Conservation (phyloP, 2,888 invertebrate species). For the Gymnoscelis rufifasciata region DNA sequence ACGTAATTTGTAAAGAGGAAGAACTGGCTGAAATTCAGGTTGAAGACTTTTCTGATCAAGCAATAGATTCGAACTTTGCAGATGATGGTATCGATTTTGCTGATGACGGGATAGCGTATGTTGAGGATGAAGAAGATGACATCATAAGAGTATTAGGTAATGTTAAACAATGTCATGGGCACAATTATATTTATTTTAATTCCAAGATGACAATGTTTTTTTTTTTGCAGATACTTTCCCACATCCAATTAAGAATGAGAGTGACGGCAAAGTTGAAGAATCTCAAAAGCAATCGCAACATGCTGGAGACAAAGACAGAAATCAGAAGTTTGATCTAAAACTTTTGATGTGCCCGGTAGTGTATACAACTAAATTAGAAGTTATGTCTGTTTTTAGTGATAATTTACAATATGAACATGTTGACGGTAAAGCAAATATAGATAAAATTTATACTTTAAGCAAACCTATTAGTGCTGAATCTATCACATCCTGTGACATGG, state of each 20-base stretch:
- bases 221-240: conserved; percentile 7
- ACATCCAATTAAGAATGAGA: neutral
- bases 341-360: conserved; percentile 56
- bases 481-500: conserved; percentile 17
- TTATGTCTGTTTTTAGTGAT: conserved; percentile 48
- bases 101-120: conserved; percentile 41
- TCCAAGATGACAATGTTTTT: neutral
- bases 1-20: neutral
- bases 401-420: conserved; percentile 33
- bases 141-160: conserved; percentile 11
- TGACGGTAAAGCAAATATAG: conserved; percentile 38
- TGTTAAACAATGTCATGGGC: neutral
- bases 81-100: conserved; percentile 46
- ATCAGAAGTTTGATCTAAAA: conserved; percentile 53
- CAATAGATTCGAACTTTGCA: conserved; percentile 36
- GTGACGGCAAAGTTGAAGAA: conserved; percentile 4
- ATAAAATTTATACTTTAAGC: conserved; percentile 47
- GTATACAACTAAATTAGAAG: conserved; percentile 55
- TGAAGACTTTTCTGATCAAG: conserved; percentile 3
- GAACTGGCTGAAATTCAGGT: neutral
- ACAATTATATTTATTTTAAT: neutral
- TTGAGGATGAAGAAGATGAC: conserved; percentile 23
- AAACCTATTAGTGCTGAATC: conserved; percentile 41
- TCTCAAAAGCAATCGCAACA: neutral
- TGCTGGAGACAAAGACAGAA: conserved; percentile 20